Evolutionary conservation across 2,113 vertebrate genomes (phyloP), one percentile per base, ranked within the genome.

Genomic region (Patagioenas fasciata): DNA sequence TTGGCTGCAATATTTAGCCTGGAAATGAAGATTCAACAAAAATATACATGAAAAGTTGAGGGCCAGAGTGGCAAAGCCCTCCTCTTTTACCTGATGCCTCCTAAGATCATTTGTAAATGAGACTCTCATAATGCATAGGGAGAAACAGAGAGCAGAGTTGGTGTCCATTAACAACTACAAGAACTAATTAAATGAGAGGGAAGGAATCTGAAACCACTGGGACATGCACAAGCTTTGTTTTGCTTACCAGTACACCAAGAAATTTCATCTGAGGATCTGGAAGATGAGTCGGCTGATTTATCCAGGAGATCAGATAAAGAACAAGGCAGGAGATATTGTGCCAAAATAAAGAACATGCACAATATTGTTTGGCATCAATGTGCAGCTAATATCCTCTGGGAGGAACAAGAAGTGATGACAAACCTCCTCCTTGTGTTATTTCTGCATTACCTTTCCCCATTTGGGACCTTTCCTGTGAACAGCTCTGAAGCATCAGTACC

Each of bases 111-210:
- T 71, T 91, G 21, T 69, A 79, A 72, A 67, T n/a, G 40, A 71
- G 40, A 31, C 8, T 70, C 13, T 61, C 9, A 10, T 64, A 93
- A 80, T n/a, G 36, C 51, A 25, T 21, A 61, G 71, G 78, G 58
- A 70, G 67, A 85, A 88, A 57, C 0, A 86, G 53, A 75, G 50
- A 80, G 23, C 38, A 84, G 53, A 40, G 53, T 74, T 67, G 29
- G 51, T 86, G 72, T 32, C 74, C 64, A 38, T 85, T 92, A 91
- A 50, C 13, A 80, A 26, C 67, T 67, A 73, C 51, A 75, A 48
- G 32, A 91, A 67, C 56, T 91, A 78, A 94, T 95, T 95, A 94
- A 92, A 73, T n/a, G 57, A 75, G 50, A 40, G 24, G 20, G 48
- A 80, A 89, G 48, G 60, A 85, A 62, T 67, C 60, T 87, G 60